Percentiles rank a stretch among this genome's conserved stretches.
Evolutionary conservation across 2,888 invertebrate species (phyloP).

Genomic region (Heliconius hortense): DNA sequence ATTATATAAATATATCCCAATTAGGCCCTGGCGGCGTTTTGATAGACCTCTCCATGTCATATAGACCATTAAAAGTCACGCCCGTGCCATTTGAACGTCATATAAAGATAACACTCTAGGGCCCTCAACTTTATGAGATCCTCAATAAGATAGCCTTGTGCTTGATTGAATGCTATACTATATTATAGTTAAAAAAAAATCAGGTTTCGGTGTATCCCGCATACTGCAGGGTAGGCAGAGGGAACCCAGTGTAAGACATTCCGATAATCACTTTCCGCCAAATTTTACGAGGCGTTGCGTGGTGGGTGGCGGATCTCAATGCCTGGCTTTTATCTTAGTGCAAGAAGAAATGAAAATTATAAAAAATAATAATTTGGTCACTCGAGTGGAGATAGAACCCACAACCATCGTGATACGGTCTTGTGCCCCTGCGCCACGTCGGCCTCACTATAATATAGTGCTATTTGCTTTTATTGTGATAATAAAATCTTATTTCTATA

Average conservation of each 20-base stretch:
- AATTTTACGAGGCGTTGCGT: too few relatives aligned
- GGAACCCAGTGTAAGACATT: too few relatives aligned
- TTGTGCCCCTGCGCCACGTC: too few relatives aligned
- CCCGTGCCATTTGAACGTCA: conserved; percentile 7
- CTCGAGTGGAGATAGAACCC: too few relatives aligned
- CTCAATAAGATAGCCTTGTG: conserved; percentile 17
- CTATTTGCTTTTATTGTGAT: conserved; percentile 11
- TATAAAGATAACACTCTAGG: conserved; percentile 16
- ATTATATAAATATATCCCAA: not conserved
- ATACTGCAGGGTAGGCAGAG: too few relatives aligned
- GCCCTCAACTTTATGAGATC: conserved; percentile 13
- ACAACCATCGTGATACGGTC: too few relatives aligned
- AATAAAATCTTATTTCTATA: not conserved
- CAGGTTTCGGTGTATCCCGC: too few relatives aligned
- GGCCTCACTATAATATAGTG: not conserved
- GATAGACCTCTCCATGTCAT: not conserved
- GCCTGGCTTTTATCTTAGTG: too few relatives aligned
- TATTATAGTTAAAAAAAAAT: not conserved
- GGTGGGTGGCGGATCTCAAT: too few relatives aligned
- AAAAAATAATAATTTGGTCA: too few relatives aligned
- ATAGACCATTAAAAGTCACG: conserved; percentile 1
- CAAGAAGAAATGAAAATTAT: too few relatives aligned
- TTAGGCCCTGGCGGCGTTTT: not conserved
- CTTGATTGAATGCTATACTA: conserved; percentile 17
- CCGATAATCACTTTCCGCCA: too few relatives aligned